phyloP scores from a whole-genome alignment of 92 coral and sea anemone species.

The Scolanthus callimorphus region DNA sequence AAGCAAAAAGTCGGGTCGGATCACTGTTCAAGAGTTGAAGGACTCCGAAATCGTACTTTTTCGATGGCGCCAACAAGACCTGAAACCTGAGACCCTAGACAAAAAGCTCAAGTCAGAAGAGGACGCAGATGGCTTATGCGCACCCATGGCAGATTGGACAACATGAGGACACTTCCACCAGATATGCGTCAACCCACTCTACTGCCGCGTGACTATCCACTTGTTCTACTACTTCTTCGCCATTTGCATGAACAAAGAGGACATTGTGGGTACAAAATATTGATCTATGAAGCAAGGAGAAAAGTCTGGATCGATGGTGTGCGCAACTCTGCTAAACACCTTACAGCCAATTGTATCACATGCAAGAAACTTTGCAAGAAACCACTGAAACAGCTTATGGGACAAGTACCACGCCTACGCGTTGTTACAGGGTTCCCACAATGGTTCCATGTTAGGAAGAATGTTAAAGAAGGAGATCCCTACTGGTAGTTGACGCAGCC shows the following conservation, averaged over 20 bases:
- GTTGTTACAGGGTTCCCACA: slow-evolving; percentile 18
- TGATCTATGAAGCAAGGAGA: slow-evolving; percentile 21
- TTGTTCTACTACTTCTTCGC: slow-evolving; percentile 10
- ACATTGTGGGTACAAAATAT: slow-evolving; percentile 37
- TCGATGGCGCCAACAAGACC: slow-evolving; percentile 20
- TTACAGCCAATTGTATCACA: slow-evolving; percentile 11
- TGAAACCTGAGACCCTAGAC: slow-evolving; percentile 1
- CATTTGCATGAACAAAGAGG: slow-evolving; percentile 15
- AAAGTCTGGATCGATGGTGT: slow-evolving; percentile 25
- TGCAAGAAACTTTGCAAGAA: slow-evolving; percentile 26
- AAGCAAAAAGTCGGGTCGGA: slow-evolving; percentile 5
- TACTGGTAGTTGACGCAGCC: no score
- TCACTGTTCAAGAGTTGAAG: slow-evolving; percentile 21
- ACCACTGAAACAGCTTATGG: slow-evolving; percentile 39
- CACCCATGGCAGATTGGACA: slow-evolving; percentile 33
- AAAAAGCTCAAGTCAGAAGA: slow-evolving; percentile 5
- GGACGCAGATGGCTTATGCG: slow-evolving; percentile 21
- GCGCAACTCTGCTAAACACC: slow-evolving; percentile 26
- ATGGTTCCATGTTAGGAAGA: no score
- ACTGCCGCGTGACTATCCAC: slow-evolving; percentile 18
- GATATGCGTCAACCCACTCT: slow-evolving; percentile 30
- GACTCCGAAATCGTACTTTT: slow-evolving; percentile 22
- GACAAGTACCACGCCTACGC: slow-evolving; percentile 22
- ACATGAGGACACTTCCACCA: slow-evolving; percentile 9
- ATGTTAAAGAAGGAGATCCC: no score